phyloP scores from a whole-genome alignment of 92 coral and sea anemone genomes.

The Paragorgia papillata region DNA sequence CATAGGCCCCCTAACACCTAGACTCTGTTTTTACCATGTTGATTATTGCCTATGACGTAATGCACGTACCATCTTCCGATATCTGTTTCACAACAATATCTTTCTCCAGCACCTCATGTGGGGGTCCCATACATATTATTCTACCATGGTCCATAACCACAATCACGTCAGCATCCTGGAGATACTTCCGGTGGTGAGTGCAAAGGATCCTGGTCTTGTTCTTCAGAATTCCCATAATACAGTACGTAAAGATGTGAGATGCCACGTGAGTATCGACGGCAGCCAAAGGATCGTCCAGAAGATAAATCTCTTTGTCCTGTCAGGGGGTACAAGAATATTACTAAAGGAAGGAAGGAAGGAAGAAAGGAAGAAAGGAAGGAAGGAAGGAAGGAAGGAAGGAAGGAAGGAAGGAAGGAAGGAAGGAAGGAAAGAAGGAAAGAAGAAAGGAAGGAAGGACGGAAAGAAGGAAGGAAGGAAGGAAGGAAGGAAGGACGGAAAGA shows the following conservation, averaged over 20 bases:
- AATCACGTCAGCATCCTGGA: constrained; percentile 83
- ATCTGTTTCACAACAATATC: constrained; percentile 60
- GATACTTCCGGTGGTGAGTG: constrained; percentile 92
- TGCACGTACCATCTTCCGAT: constrained; percentile 37
- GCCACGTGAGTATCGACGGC: constrained; percentile 98
- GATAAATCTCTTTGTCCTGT: constrained; percentile 88
- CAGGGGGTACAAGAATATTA: background rate
- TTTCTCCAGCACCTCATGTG: constrained; percentile 64
- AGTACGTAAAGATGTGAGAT: constrained; percentile 89
- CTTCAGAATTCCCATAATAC: constrained; percentile 89
- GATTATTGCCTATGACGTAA: no score
- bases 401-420: background rate
- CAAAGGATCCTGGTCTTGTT: constrained; percentile 95
- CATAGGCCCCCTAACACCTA: no score
- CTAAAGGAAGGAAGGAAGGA: background rate
- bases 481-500: background rate
- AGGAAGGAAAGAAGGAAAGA: background rate
- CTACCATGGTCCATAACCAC: constrained; percentile 80
- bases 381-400: background rate
- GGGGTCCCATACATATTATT: constrained; percentile 70
- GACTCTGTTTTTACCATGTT: no score
- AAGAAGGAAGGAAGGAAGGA: background rate
- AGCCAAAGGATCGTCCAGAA: constrained; percentile 94
- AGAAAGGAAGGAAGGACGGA: constrained; percentile 1
- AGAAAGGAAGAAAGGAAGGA: background rate